Evolutionary conservation across 2,113 vertebrate species (phyloP), one percentile per base, ranked within the genome.

Genomic region (Phalacrocorax brasilianus): DNA sequence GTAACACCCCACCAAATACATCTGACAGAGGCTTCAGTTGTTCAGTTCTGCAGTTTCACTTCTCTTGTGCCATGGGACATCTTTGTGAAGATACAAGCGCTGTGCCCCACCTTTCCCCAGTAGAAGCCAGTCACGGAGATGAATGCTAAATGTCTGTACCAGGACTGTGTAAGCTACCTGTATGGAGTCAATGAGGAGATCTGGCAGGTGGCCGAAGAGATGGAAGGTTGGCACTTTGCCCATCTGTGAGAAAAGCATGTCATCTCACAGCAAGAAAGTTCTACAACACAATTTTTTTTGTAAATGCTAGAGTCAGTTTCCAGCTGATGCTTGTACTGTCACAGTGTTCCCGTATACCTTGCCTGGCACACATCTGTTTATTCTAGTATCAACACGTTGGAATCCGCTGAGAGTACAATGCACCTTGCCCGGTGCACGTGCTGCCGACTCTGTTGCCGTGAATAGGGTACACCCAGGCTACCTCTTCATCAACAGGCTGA

Each of bases 221-320:
- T 0, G 0, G 20, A 45, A 45, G 33, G 9, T 28, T 50, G 33
- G 22, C 0, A 0, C 18, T 63, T 75, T 2, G 18, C 28, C 26
- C 9, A 2, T 35, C 30, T 66, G 32, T 52, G 72, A 81, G 68
- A 68, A 68, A 27, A 47, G 1, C 20, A 0, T 14, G 22, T 50
- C 52, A 7, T 8, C 28, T 63, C 33, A 14, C 2, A 53, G 33
- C 67, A 73, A 44, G 45, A 8, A 70, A 42, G 23, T 47, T 85
- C 49, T 55, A 85, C 22, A 44, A 15, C 16, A 2, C 13, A 12
- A 1, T 5, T 44, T 49, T 76, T 75, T 65, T 63, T 19, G 22
- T 68, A 16, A 76, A 42, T 19, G 8, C 22, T 50, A 14, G 47
- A 68, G 32, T 78, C 0, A 0, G 9, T 70, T 87, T 93, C 61